Evolutionary conservation across 2,113 vertebrate species (phyloP).

Genomic region (Sapayoa aenigma): DNA sequence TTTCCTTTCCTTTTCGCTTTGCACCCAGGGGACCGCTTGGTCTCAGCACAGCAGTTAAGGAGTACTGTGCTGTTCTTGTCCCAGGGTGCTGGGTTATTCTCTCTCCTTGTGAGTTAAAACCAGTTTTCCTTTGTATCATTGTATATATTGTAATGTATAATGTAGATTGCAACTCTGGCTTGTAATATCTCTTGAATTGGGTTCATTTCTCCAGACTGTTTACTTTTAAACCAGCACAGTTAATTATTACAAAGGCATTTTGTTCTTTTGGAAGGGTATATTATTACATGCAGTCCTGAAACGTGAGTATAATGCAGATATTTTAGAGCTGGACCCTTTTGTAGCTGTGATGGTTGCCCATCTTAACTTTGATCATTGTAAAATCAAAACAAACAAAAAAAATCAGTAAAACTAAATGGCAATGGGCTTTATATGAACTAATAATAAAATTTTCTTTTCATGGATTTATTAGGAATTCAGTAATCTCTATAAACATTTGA

Average conservation of each 20-base stretch:
- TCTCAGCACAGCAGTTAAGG: too few relatives aligned
- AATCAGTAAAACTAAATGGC: background rate
- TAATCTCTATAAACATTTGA: background rate
- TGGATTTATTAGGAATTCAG: background rate
- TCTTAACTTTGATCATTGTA: background rate
- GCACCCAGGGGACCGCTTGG: too few relatives aligned
- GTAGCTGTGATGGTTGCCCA: background rate
- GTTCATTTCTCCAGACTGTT: too few relatives aligned
- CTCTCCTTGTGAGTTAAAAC: too few relatives aligned
- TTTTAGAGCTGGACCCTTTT: too few relatives aligned
- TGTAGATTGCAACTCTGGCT: too few relatives aligned
- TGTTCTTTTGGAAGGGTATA: background rate
- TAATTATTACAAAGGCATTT: background rate
- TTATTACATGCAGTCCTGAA: background rate
- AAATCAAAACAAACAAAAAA: background rate
- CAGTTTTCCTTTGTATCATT: too few relatives aligned
- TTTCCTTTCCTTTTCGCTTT: too few relatives aligned
- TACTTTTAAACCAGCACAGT: background rate
- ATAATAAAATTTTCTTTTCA: background rate
- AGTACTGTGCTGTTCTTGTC: too few relatives aligned
- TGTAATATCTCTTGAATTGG: too few relatives aligned
- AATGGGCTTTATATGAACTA: background rate
- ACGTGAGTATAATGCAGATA: background rate
- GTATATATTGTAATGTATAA: too few relatives aligned
- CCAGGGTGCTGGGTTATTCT: too few relatives aligned